A percentile compares a stretch with the other conserved stretches of the same genome.
These are phyloP conservation scores for Creontiades dilutus DNA, from an alignment of 2,888 invertebrate genomes.

Conservation along the genomic window DNA sequence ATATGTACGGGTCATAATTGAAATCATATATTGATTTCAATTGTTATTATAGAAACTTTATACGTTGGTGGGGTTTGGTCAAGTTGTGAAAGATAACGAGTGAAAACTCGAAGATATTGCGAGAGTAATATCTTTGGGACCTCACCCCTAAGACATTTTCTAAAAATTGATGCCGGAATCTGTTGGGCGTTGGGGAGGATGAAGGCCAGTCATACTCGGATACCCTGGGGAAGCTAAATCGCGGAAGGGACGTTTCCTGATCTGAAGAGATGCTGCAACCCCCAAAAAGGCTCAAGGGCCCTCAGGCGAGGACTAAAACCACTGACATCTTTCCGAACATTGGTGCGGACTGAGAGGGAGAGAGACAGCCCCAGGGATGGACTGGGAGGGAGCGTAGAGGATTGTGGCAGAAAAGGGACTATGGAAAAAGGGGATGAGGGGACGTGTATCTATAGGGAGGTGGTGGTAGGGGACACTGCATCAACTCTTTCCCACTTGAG, in stretches of 20 bases:
- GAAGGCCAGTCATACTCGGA: conserved; percentile 21
- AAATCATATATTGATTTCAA: too few species aligned
- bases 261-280: conserved; percentile 38
- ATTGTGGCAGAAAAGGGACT: conserved; percentile 37
- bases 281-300: conserved; percentile 40
- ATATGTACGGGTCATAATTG: too few species aligned
- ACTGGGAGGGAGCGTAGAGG: neutral
- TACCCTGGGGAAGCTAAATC: neutral
- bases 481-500: conserved; percentile 61
- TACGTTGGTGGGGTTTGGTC: too few species aligned
- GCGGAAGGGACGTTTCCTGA: conserved; percentile 38
- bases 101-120: too few species aligned
- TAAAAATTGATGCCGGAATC: neutral
- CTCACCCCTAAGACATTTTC: neutral
- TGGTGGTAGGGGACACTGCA: conserved; percentile 33
- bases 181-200: neutral
- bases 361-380: conserved; percentile 40
- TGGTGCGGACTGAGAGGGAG: neutral
- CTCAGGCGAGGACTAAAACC: conserved; percentile 37
- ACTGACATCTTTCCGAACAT: conserved; percentile 58
- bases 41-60: too few species aligned
- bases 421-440: conserved; percentile 39
- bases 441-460: conserved; percentile 26
- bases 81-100: too few species aligned
- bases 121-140: too few species aligned